Conservation (phyloP, 1,140 invertebrate genomes). For the Papilio polytes region DNA sequence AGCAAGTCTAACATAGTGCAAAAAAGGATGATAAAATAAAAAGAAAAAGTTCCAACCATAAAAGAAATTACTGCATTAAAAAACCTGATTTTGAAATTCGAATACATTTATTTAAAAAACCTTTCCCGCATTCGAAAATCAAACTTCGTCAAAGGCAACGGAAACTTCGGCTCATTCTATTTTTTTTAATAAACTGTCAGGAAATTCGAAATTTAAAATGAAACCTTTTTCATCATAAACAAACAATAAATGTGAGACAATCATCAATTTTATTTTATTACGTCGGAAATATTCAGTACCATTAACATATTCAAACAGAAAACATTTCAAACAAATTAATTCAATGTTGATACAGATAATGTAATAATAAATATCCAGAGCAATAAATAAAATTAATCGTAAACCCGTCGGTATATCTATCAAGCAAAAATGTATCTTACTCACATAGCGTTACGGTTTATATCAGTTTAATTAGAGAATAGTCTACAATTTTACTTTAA, state of each 20-base stretch:
- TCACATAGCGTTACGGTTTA: neutral
- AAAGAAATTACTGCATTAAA: no score
- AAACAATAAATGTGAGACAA: constrained; percentile 9
- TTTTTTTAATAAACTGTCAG: no score
- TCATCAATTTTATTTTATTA: constrained; percentile 5
- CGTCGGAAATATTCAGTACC: constrained; percentile 2
- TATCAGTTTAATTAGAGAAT: neutral
- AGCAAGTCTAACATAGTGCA: neutral
- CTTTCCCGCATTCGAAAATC: neutral
- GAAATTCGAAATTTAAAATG: no score
- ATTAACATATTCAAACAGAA: constrained; percentile 11
- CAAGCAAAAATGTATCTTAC: neutral
- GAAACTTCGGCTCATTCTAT: neutral
- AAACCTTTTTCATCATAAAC: neutral
- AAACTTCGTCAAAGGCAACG: neutral
- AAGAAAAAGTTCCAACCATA: neutral
- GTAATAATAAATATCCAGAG: constrained; percentile 25
- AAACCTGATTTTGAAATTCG: neutral
- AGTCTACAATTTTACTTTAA: neutral
- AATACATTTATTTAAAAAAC: neutral
- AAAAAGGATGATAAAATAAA: neutral
- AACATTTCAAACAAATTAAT: constrained; percentile 15
- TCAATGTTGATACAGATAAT: constrained; percentile 17
- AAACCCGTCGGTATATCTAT: neutral
- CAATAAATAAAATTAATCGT: constrained; percentile 17